Base-by-base conservation (phyloP, 1,140 invertebrate genomes). In the Psix sp. region DNA sequence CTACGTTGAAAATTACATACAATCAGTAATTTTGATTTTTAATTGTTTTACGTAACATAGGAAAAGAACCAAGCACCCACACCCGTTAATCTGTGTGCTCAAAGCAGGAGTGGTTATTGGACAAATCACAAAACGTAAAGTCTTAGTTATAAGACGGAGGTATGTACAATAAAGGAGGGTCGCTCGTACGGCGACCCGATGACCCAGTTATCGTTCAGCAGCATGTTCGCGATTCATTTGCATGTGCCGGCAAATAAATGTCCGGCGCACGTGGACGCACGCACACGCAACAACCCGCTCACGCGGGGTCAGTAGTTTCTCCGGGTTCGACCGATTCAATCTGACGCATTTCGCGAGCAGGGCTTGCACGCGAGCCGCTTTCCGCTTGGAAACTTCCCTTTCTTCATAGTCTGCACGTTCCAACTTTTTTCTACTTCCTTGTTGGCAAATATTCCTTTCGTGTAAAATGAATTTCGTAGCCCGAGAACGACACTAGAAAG, bases 231-330 rank as follows among this genome's bases (percentile, higher is more conserved):
- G 67, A 79, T 66, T 68, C 60, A 83, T 81, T 78, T 80, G 70
- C 81, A 76, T 77, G 51, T 52, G 68, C 79, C 39, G 78, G 49
- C 65, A 80, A 82, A 82, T 77, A 79, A 84, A 83, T 82, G 80
- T 80, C 81, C 71, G 24, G 13, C 18, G 20, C 46, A 42, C 56
- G 60, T 77, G 75, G 63, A 59, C 63, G 45, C 66, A 81, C 80
- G 80, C 76, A 80, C 74, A 62, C 72, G 68, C 67, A 72, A 68
- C 54, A 51, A 26, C 33, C 62, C 57, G 56, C 48, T 54, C 40
- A 45, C 46, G 60, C 39, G 36, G 26, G 81, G 81, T 81, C 78
- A 81, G 78, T 78, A 81, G 46, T 82, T 82, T 77, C 66, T 10
- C 77, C 38, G 63, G 48, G 42, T 38, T 62, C 38, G 42, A 62